Evolutionary conservation across 2,113 vertebrate species (phyloP).

Genomic region (Pyrgilauda ruficollis): DNA sequence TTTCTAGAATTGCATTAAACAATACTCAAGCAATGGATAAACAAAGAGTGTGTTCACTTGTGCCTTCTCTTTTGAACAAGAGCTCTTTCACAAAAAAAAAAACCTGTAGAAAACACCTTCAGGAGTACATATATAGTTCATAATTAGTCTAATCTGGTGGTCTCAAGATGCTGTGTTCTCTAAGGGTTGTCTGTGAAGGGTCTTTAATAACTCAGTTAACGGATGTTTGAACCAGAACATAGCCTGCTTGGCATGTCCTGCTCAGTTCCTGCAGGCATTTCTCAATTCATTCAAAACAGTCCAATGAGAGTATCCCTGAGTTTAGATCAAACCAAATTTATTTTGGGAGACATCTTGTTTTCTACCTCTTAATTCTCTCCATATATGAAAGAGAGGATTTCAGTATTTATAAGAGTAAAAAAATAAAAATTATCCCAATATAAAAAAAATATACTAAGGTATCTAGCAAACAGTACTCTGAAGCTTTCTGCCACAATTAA

Average conservation of each 20-base stretch:
- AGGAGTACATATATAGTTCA: not conserved
- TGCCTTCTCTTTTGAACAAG: not conserved
- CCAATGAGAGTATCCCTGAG: not conserved
- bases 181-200: not conserved
- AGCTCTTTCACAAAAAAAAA: not conserved
- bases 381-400: not conserved
- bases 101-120: not conserved
- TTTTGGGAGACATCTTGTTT: not conserved
- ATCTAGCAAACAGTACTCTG: not conserved
- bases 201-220: not conserved
- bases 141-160: not conserved
- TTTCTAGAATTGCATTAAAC: not conserved
- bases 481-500: not conserved
- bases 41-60: fast-evolving
- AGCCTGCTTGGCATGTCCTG: not conserved
- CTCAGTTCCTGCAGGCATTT: not conserved
- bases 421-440: not conserved
- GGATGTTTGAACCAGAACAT: not conserved
- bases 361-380: not conserved
- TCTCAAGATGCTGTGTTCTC: not conserved
- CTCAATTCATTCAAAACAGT: not conserved
- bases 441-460: not conserved
- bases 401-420: not conserved
- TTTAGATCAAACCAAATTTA: not conserved
- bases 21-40: not conserved